phyloP scores from a whole-genome alignment of 2,888 invertebrate species.

The Monopis laevigella region DNA sequence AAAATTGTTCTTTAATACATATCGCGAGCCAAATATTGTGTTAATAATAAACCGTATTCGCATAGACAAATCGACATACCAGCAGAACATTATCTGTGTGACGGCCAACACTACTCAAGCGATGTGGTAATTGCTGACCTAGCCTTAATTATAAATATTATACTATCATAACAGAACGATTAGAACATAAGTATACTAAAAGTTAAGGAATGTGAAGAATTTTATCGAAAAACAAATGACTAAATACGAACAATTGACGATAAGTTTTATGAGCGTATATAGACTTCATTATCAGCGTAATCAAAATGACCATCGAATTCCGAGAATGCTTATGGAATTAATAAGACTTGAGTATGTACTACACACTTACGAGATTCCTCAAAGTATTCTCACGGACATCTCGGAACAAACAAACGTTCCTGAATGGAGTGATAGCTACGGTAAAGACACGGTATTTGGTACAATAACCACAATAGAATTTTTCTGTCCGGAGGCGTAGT shows the following conservation, averaged over 20 bases:
- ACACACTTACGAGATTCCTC: constrained; percentile 24
- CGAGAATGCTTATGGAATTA: constrained; percentile 29
- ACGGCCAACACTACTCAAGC: constrained; percentile 21
- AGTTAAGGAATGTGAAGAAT: too few species aligned
- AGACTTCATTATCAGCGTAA: constrained; percentile 6
- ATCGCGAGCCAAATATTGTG: constrained; percentile 31
- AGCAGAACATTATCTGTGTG: constrained; percentile 28
- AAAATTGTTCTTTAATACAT: constrained; percentile 24
- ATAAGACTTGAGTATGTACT: constrained; percentile 1
- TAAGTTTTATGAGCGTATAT: too few species aligned
- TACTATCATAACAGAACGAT: not conserved
- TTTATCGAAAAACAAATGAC: too few species aligned
- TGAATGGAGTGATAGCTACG: constrained; percentile 29
- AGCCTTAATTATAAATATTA: not conserved
- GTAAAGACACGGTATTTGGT: constrained; percentile 56
- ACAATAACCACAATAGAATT: constrained; percentile 62
- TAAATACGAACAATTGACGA: too few species aligned
- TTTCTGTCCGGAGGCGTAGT: constrained; percentile 50
- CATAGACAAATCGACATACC: constrained; percentile 32
- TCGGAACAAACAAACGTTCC: not conserved
- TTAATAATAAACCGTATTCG: constrained; percentile 35
- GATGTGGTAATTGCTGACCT: not conserved
- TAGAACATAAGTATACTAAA: too few species aligned
- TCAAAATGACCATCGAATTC: constrained; percentile 37
- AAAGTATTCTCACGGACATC: constrained; percentile 27